Evolutionary conservation across 2,113 vertebrate species (phyloP).

Genomic region (Reinhardtius hippoglossoides): DNA sequence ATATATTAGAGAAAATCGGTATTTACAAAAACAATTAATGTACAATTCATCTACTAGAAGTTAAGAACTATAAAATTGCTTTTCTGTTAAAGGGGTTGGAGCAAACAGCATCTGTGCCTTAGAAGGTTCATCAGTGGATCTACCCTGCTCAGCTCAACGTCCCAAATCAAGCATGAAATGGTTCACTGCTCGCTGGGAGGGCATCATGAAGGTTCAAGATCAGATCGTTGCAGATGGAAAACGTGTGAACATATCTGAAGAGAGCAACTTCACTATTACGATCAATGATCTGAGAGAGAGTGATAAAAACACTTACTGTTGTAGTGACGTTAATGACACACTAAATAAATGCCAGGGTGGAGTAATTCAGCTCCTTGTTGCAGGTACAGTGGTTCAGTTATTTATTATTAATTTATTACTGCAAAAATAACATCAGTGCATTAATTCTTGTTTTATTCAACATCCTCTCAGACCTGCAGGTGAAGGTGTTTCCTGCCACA

Average conservation of each 20-base stretch:
- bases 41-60: neutral
- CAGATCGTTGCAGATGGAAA: neutral
- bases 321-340: neutral
- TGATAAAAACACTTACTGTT: neutral
- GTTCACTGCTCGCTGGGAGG: neutral
- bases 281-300: slow-evolving; percentile 23
- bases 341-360: accelerated
- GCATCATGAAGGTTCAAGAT: accelerated
- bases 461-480: too few species aligned
- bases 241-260: neutral
- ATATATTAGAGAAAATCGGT: neutral
- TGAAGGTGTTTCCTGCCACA: too few species aligned
- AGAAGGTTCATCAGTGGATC: slow-evolving; percentile 37
- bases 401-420: too few species aligned
- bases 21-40: neutral
- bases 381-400: neutral
- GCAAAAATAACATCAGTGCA: too few species aligned
- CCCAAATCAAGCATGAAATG: neutral
- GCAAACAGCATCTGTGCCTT: slow-evolving; percentile 18
- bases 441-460: too few species aligned
- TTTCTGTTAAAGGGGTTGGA: slow-evolving; percentile 4
- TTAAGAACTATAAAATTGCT: neutral
- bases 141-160: slow-evolving; percentile 7
- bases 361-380: neutral
- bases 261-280: neutral